These are phyloP conservation scores for Orthosia gracilis DNA, from an alignment of 2,888 invertebrate species.

Conservation along the genomic window DNA sequence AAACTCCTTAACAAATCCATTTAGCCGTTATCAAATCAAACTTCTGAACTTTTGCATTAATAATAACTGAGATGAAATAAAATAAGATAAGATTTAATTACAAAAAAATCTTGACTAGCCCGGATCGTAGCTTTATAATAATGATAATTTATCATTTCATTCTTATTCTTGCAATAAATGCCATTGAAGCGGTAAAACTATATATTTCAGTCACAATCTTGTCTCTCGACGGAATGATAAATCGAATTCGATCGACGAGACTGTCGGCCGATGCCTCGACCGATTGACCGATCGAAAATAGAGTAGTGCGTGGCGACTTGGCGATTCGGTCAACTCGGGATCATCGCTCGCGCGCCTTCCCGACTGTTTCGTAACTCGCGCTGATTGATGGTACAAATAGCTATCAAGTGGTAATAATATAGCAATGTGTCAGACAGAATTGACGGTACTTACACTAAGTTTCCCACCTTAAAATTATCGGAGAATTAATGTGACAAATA, in stretches of 20 bases:
- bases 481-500: too few relatives aligned
- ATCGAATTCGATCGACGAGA: conserved; percentile 59
- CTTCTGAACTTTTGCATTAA: not conserved
- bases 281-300: conserved; percentile 78
- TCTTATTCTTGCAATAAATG: conserved; percentile 14
- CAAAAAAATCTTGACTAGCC: conserved; percentile 8
- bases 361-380: conserved; percentile 72
- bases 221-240: conserved; percentile 40
- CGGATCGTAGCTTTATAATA: not conserved
- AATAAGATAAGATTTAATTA: not conserved
- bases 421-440: conserved; percentile 34
- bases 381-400: conserved; percentile 76
- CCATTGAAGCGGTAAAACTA: not conserved
- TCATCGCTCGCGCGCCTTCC: conserved; percentile 74
- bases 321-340: conserved; percentile 75
- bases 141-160: not conserved
- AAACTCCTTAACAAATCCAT: not conserved
- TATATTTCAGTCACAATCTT: conserved; percentile 28
- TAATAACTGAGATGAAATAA: conserved; percentile 12
- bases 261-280: conserved; percentile 64
- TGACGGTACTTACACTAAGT: conserved; percentile 8
- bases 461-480: too few relatives aligned
- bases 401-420: conserved; percentile 62
- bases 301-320: conserved; percentile 67
- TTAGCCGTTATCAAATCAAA: conserved; percentile 7